Evolutionary conservation across 2,888 invertebrate species (phyloP).

Genomic region (Phengaris arion): DNA sequence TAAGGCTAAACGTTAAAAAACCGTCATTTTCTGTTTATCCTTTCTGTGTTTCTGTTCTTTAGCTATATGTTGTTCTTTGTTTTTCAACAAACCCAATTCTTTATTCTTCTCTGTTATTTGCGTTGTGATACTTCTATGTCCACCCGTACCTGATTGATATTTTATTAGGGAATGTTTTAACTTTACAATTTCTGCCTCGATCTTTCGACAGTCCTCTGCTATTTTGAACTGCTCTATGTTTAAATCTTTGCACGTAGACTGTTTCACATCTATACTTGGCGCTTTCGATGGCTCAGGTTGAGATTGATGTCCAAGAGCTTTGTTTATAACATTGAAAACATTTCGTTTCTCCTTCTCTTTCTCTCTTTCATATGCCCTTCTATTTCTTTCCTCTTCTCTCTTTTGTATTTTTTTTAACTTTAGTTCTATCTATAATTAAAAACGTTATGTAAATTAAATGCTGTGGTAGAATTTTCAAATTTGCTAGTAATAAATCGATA

Average conservation of each 20-base stretch:
- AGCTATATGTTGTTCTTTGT: slow-evolving; percentile 81
- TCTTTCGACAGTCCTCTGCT: slow-evolving; percentile 83
- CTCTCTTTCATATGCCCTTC: slow-evolving; percentile 82
- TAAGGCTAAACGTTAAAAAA: slow-evolving; percentile 78
- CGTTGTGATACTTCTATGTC: slow-evolving; percentile 80
- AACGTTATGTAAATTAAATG: slow-evolving; percentile 9
- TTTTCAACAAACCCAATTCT: slow-evolving; percentile 80
- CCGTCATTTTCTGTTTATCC: slow-evolving; percentile 86
- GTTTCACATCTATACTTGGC: slow-evolving; percentile 59
- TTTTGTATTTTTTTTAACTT: slow-evolving; percentile 82
- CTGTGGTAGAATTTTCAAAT: not conserved
- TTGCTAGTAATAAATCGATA: no score
- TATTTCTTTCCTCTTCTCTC: slow-evolving; percentile 81
- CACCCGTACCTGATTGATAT: slow-evolving; percentile 79
- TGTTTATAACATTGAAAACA: slow-evolving; percentile 89
- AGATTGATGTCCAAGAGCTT: slow-evolving; percentile 72
- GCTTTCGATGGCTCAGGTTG: slow-evolving; percentile 41
- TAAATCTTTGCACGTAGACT: slow-evolving; percentile 82
- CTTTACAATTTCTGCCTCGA: slow-evolving; percentile 83
- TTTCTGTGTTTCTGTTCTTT: slow-evolving; percentile 86
- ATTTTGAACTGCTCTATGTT: slow-evolving; percentile 87
- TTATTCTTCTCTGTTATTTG: slow-evolving; percentile 81
- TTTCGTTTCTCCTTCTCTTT: slow-evolving; percentile 81
- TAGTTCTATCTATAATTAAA: slow-evolving; percentile 77
- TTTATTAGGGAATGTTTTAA: slow-evolving; percentile 82